Conservation (phyloP, 1,140 invertebrate species). For the Drosophila pruinosa region DNA sequence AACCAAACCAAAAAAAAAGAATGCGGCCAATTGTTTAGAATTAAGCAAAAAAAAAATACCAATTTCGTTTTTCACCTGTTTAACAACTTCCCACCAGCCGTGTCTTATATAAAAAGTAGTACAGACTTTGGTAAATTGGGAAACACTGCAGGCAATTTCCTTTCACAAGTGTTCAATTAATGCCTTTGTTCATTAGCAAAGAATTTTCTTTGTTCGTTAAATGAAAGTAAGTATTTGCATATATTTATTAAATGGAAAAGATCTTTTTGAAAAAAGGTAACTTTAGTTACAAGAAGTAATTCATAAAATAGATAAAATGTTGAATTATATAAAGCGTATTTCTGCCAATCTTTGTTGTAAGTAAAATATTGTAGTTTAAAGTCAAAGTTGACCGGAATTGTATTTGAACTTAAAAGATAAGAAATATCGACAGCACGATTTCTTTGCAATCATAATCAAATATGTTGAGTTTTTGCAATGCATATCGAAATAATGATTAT, state of each 20-base stretch:
- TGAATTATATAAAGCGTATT: too few relatives aligned
- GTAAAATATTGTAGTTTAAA: neutral
- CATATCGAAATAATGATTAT: neutral
- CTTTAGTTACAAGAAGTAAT: too few relatives aligned
- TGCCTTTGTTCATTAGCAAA: too few relatives aligned
- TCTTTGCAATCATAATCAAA: neutral
- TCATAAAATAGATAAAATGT: too few relatives aligned
- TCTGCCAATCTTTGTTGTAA: neutral
- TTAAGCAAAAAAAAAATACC: neutral
- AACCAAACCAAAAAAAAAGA: conserved; percentile 2
- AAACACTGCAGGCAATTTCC: neutral
- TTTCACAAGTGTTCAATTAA: neutral
- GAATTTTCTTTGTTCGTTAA: neutral
- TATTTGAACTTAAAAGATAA: neutral
- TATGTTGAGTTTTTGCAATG: neutral
- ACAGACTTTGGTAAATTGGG: neutral
- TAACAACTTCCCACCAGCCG: neutral
- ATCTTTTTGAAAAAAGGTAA: neutral
- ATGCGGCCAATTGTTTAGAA: conserved; percentile 7
- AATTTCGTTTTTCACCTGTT: neutral
- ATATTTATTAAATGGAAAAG: neutral
- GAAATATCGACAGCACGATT: neutral
- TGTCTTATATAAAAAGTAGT: neutral
- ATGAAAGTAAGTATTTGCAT: neutral
- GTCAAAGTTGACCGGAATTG: neutral